phyloP scores from a whole-genome alignment of 1,140 invertebrate species.

The Adelges cooleyi region DNA sequence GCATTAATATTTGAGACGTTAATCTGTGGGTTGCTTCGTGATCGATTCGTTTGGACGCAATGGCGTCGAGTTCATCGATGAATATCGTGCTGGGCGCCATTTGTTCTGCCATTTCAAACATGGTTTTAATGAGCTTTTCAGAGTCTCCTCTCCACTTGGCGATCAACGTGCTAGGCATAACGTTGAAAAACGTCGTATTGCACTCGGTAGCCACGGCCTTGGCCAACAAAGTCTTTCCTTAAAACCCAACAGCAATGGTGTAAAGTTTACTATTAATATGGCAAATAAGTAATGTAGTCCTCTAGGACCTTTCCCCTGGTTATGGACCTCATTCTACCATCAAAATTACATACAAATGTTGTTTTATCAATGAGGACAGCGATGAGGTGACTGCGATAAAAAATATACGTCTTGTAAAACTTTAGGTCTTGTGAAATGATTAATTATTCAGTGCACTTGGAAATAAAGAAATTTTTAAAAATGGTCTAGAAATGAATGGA shows the following conservation, averaged over 20 bases:
- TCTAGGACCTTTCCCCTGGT: not conserved
- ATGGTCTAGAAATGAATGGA: no score
- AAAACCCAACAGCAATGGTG: constrained; percentile 31
- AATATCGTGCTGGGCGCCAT: constrained; percentile 90
- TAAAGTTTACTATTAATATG: not conserved
- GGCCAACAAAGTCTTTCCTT: constrained; percentile 79
- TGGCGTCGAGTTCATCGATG: constrained; percentile 89
- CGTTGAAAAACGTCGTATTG: constrained; percentile 80
- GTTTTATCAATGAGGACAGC: no score
- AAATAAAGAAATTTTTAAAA: no score
- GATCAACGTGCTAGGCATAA: constrained; percentile 74
- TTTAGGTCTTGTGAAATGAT: no score
- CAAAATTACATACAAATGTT: no score
- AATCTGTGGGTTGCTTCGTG: constrained; percentile 86
- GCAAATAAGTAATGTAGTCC: not conserved
- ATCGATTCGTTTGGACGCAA: constrained; percentile 64
- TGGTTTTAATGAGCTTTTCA: constrained; percentile 76
- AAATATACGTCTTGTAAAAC: no score
- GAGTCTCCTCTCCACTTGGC: constrained; percentile 93
- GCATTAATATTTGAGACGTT: constrained; percentile 82
- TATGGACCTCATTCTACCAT: no score
- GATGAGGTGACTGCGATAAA: no score
- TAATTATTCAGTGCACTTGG: no score
- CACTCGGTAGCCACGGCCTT: constrained; percentile 78
- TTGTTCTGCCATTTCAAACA: constrained; percentile 80